A percentile compares a stretch with the other conserved stretches of the same genome.
Conservation (phyloP, 2,113 vertebrate species). For the Thunnus maccoyii region DNA sequence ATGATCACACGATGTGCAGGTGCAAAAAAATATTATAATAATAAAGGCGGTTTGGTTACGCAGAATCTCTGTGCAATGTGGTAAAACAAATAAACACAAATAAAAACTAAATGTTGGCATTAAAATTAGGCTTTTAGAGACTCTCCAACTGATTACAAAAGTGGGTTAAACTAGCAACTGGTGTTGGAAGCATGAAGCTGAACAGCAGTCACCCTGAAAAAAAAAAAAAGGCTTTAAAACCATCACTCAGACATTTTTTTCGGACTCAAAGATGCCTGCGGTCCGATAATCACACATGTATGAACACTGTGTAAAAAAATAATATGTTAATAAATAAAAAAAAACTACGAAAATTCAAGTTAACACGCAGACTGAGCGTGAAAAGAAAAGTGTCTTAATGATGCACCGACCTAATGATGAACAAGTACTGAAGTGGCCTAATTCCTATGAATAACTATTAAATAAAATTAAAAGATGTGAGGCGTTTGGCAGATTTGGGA, state of each 20-base stretch:
- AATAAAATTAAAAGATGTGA: not conserved
- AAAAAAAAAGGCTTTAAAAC: conserved; percentile 23
- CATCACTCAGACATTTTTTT: not conserved
- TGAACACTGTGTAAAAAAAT: conserved; percentile 32
- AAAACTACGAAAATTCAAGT: conserved; percentile 68
- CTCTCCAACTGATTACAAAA: conserved; percentile 7
- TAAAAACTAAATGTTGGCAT: conserved; percentile 29
- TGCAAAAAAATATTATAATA: conserved; percentile 23
- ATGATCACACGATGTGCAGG: conserved; percentile 60
- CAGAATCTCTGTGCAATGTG: conserved; percentile 65
- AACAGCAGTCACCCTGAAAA: conserved; percentile 39
- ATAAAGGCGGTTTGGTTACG: conserved; percentile 61
- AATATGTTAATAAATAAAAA: conserved; percentile 48
- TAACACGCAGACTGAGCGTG: conserved; percentile 40
- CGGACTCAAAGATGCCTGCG: conserved; percentile 1
- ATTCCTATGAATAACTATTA: not conserved
- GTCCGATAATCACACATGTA: conserved; percentile 34
- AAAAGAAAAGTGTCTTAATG: conserved; percentile 56
- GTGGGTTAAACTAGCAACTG: conserved; percentile 27
- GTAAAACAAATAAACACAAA: conserved; percentile 1
- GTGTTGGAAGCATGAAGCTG: conserved; percentile 45
- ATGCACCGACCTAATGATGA: conserved; percentile 44
- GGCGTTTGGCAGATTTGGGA: conserved; percentile 49
- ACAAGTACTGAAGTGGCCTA: conserved; percentile 12
- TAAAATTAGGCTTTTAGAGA: conserved; percentile 37